Evolutionary conservation across 2,888 invertebrate genomes (phyloP).

Genomic region (Baronia brevicornis): DNA sequence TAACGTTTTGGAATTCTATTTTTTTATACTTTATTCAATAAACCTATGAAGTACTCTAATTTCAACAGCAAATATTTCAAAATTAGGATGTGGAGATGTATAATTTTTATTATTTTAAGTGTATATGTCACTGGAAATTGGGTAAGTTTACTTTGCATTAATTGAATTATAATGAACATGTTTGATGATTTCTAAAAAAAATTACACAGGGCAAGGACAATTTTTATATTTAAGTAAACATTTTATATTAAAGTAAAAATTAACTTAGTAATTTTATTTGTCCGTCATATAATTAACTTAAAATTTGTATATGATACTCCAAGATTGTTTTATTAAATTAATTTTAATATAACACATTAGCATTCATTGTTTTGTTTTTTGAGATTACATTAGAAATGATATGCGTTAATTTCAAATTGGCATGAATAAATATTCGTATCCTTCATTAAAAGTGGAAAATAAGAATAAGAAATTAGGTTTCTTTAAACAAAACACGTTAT

Average conservation of each 20-base stretch:
- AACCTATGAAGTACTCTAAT: too few species aligned
- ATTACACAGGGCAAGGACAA: neutral
- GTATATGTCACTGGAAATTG: constrained; percentile 3
- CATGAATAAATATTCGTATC: neutral
- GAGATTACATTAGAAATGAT: constrained; percentile 23
- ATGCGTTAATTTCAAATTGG: neutral
- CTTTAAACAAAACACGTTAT: constrained; percentile 7
- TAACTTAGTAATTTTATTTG: too few species aligned
- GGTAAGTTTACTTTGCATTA: constrained; percentile 14
- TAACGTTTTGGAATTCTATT: constrained; percentile 12
- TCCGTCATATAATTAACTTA: too few species aligned
- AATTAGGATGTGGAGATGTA: constrained; percentile 12
- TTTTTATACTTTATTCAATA: constrained; percentile 1
- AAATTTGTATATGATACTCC: too few species aligned
- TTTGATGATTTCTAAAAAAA: too few species aligned
- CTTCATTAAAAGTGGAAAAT: too few species aligned
- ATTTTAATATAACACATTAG: too few species aligned
- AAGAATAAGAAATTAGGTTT: constrained; percentile 11
- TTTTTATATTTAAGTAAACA: neutral
- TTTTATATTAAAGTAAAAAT: too few species aligned
- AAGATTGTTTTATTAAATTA: too few species aligned
- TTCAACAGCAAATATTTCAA: too few species aligned
- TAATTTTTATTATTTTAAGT: constrained; percentile 9
- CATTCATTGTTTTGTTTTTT: too few species aligned
- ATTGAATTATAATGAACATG: neutral